Conservation (phyloP, 2,113 vertebrate species). For the Abramis brama region DNA sequence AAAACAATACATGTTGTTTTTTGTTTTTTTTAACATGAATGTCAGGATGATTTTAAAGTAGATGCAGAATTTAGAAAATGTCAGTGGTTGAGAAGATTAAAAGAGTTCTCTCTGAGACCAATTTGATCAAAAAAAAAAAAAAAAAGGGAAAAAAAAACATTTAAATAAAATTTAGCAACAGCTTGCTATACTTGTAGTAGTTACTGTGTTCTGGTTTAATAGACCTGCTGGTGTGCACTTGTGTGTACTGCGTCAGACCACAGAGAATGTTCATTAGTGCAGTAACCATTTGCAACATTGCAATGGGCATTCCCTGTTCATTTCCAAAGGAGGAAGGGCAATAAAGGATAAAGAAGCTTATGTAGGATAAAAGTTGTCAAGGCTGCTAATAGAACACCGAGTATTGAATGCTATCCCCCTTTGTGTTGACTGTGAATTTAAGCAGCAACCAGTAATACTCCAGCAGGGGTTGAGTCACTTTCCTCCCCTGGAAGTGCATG, state of each 20-base stretch:
- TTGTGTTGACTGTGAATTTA: constrained; percentile 23
- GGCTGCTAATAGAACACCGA: constrained; percentile 3
- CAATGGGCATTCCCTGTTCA: background rate
- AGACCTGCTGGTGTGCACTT: background rate
- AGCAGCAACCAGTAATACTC: background rate
- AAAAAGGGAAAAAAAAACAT: background rate
- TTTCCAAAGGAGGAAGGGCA: background rate
- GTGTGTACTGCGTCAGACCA: background rate
- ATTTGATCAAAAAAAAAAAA: background rate
- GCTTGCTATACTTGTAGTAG: background rate
- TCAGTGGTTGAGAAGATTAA: background rate
- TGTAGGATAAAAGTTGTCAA: constrained; percentile 12
- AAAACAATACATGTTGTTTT: background rate
- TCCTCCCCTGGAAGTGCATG: background rate
- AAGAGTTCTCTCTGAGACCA: background rate
- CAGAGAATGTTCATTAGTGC: constrained; percentile 3
- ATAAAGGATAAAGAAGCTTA: constrained; percentile 32
- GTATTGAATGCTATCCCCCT: background rate
- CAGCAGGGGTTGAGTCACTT: background rate
- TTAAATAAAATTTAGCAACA: background rate
- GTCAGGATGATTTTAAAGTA: background rate
- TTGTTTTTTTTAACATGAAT: background rate
- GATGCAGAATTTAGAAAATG: background rate
- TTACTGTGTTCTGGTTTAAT: background rate
- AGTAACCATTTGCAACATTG: background rate